A percentile compares a stretch with the other conserved stretches of the same genome.
Evolutionary conservation across 2,797 vertebrate species (phyloP).

Genomic region (Epinephelus coioides): DNA sequence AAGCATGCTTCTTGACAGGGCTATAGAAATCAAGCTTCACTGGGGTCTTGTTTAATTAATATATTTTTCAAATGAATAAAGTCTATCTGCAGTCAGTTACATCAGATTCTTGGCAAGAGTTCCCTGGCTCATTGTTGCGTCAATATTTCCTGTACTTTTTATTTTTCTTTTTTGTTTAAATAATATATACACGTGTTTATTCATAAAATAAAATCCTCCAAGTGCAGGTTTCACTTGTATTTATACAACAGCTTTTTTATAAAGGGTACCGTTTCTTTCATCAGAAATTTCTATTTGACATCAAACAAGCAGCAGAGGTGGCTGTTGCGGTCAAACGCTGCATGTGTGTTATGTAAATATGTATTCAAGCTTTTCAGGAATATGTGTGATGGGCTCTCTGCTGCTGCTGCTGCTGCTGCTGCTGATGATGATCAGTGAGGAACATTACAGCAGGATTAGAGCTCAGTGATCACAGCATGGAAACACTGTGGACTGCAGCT

Average conservation of each 20-base stretch:
- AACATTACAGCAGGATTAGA: background rate
- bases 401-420: constrained; percentile 13
- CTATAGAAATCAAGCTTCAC: background rate
- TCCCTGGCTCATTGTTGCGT: constrained; percentile 2
- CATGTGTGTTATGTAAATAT: constrained; percentile 81
- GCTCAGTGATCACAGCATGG: background rate
- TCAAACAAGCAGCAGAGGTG: constrained; percentile 80
- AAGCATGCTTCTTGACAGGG: background rate
- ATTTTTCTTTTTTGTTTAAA: constrained; percentile 63
- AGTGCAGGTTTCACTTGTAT: constrained; percentile 71
- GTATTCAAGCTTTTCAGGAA: constrained; percentile 74
- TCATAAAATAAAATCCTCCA: constrained; percentile 57
- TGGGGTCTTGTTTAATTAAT: background rate
- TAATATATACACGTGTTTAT: constrained; percentile 70
- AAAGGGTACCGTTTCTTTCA: constrained; percentile 78
- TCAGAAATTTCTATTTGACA: constrained; percentile 82
- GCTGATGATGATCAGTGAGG: background rate
- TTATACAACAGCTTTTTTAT: constrained; percentile 80
- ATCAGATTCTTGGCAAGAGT: constrained; percentile 11
- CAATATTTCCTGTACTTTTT: constrained; percentile 23
- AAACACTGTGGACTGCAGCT: background rate
- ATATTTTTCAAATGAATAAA: background rate
- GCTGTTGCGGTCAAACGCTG: constrained; percentile 70
- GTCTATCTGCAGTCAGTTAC: background rate
- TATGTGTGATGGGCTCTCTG: constrained; percentile 20